Evolutionary conservation across 2,797 vertebrate genomes (phyloP), one percentile per base, ranked within the genome.

Genomic region (Pangasius krempfi): DNA sequence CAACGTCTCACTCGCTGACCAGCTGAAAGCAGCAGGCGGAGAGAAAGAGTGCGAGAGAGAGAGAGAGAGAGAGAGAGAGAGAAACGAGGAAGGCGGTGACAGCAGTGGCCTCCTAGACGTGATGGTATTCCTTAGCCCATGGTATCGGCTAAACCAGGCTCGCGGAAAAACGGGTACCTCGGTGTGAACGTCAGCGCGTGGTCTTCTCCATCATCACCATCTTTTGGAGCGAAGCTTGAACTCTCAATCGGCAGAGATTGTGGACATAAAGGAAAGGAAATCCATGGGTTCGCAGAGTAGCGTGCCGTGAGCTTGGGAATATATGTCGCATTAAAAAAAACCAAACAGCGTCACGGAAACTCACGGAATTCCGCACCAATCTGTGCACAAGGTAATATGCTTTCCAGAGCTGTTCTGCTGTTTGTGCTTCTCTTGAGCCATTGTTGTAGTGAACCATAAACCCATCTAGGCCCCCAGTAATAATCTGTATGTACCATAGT

Each of bases 41-140:
- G 92, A 89, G 91, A 79, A 91, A 79, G 88, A 47, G 81, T 64
- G 58, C 37, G 85, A 60, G 92, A 87, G 90, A 82, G 91, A 89
- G 92, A 84, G 91, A 92, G 91, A 40, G 91, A 64, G 91, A 83
- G 90, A n/a, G 85, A 60, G 86, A 93, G 94, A 92, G 93, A 91
- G 89, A 56, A 40, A 83, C 50, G 92, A 90, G 93, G 93, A 91
- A 94, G 94, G 94, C 93, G 95, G 93, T 93, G 94, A 95, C 93
- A 92, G 94, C 94, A 92, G 90, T 93, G 95, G 92, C 95, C 94
- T 94, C 93, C 86, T 92, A 93, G 91, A 95, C 94, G 83, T 86
- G 85, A 90, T 91, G 93, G 93, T 93, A 87, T 86, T 90, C 89
- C 92, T 92, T 91, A 90, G 93, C 92, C 56, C 30, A 76, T 76